These are phyloP conservation scores for Leucoraja ocellata DNA, from an alignment of 2,797 vertebrate genomes.

Conservation along the genomic window DNA sequence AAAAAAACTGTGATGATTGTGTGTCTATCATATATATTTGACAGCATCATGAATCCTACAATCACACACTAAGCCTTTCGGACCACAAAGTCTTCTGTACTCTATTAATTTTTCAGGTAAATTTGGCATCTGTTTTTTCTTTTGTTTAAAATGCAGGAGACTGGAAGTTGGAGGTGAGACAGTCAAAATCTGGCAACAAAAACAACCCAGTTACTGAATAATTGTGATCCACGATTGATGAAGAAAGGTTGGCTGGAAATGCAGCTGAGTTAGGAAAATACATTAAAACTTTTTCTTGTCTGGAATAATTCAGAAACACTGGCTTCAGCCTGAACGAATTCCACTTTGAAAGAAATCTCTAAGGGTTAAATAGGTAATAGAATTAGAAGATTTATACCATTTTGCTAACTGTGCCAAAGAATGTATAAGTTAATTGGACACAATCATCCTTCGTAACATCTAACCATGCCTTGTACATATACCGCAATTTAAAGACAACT, in stretches of 20 bases:
- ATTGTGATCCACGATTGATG: neutral
- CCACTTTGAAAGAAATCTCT: slow-evolving; percentile 29
- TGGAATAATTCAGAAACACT: neutral
- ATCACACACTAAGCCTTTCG: slow-evolving; percentile 17
- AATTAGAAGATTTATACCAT: slow-evolving; percentile 30
- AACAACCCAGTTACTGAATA: neutral
- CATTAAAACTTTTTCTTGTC: neutral
- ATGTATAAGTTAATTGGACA: slow-evolving; percentile 28
- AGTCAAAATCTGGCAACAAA: neutral
- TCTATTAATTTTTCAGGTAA: neutral
- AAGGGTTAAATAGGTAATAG: slow-evolving; percentile 21
- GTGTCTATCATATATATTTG: neutral
- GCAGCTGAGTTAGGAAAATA: neutral
- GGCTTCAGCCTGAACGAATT: slow-evolving; percentile 10
- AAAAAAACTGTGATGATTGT: neutral
- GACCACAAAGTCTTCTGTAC: neutral
- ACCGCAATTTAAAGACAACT: neutral
- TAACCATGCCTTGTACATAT: neutral
- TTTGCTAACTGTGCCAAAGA: slow-evolving; percentile 34
- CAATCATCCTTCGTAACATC: slow-evolving; percentile 17
- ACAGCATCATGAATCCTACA: slow-evolving; percentile 6
- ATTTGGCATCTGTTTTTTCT: neutral
- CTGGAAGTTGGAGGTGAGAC: neutral
- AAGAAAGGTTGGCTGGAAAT: neutral
- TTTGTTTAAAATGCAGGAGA: neutral